Conservation (phyloP, 2,797 vertebrate species). For the Mus caroli region DNA sequence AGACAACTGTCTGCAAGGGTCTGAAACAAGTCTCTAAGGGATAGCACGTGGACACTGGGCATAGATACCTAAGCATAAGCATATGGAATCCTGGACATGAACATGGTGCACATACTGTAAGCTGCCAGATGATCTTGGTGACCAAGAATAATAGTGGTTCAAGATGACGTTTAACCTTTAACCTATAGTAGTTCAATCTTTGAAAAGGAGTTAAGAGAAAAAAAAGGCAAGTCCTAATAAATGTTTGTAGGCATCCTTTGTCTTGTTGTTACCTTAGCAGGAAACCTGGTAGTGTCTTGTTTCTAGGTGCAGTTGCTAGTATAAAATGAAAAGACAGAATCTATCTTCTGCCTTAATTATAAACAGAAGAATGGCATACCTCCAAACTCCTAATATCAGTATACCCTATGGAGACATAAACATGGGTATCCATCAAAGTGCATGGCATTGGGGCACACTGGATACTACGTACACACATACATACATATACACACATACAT, state of each 20-base stretch:
- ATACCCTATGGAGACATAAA: neutral
- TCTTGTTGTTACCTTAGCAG: neutral
- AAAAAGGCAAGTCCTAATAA: neutral
- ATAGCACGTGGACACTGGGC: accelerated
- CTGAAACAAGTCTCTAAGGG: neutral
- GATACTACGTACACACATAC: neutral
- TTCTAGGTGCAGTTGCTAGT: slow-evolving; percentile 43
- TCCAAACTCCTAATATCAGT: neutral
- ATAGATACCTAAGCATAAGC: neutral
- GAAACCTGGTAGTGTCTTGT: slow-evolving; percentile 45
- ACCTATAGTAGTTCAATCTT: neutral
- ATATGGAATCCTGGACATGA: neutral
- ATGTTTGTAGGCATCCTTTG: neutral
- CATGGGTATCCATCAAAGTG: neutral
- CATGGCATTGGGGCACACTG: neutral
- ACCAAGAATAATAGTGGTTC: neutral
- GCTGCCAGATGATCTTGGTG: neutral
- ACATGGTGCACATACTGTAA: neutral
- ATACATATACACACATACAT: neutral
- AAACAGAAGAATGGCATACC: neutral
- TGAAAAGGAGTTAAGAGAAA: slow-evolving; percentile 39
- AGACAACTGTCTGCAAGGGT: too few species aligned
- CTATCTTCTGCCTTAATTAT: neutral
- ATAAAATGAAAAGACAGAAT: neutral
- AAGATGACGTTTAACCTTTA: slow-evolving; percentile 22